phyloP scores from a whole-genome alignment of 1,140 invertebrate species.

The Lepidurus arcticus region DNA sequence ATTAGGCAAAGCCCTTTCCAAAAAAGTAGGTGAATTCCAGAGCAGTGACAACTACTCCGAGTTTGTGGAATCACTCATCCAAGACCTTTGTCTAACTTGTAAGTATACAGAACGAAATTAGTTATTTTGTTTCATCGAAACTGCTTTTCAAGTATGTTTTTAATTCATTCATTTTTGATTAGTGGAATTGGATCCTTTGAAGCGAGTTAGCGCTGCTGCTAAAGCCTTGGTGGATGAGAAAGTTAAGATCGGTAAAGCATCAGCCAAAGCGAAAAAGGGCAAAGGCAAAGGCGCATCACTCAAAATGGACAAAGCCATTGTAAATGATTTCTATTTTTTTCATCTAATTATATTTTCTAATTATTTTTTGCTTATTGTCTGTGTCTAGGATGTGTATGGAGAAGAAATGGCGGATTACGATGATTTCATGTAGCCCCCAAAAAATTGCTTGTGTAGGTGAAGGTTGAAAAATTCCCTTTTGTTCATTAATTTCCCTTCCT shows the following conservation, averaged over 20 bases:
- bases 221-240: slow-evolving; percentile 33
- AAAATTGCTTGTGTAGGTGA: slow-evolving; percentile 25
- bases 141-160: background rate
- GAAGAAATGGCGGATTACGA: slow-evolving; percentile 29
- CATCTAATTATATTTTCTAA: background rate
- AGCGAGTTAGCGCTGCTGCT: slow-evolving; percentile 22
- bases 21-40: slow-evolving; percentile 22
- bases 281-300: slow-evolving; percentile 24
- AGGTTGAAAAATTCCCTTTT: slow-evolving; percentile 28
- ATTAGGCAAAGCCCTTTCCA: slow-evolving; percentile 23
- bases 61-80: slow-evolving; percentile 31
- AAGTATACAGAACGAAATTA: background rate
- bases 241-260: slow-evolving; percentile 28
- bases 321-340: background rate
- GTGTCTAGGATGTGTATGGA: slow-evolving; percentile 27
- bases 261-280: slow-evolving; percentile 29
- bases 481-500: slow-evolving; percentile 26
- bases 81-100: slow-evolving; percentile 30
- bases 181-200: slow-evolving; percentile 32
- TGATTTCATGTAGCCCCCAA: slow-evolving; percentile 32
- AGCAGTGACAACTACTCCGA: slow-evolving; percentile 26
- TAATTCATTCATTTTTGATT: background rate
- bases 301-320: slow-evolving; percentile 33
- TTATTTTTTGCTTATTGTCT: background rate
- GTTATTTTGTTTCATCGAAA: background rate